These are phyloP conservation scores for Meiosimyza decipiens DNA, from an alignment of 2,888 invertebrate species.

Conservation along the genomic window DNA sequence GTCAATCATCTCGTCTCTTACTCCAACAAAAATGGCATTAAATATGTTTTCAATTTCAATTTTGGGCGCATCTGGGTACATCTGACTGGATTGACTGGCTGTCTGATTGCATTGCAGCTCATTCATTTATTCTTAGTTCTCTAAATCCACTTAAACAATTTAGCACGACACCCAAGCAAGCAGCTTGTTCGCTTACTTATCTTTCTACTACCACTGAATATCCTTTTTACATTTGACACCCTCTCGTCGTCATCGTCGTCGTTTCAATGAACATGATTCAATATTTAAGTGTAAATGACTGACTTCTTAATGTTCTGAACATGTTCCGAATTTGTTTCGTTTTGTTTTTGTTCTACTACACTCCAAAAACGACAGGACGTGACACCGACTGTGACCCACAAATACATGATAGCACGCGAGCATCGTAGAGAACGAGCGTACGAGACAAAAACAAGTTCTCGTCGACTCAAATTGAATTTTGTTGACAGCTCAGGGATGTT, in stretches of 20 bases:
- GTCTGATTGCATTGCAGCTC: not conserved
- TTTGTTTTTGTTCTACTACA: constrained; percentile 13
- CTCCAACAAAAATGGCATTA: constrained; percentile 27
- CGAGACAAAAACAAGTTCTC: not conserved
- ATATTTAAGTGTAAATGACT: constrained; percentile 9
- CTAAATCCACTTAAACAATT: constrained; percentile 11
- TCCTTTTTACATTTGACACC: constrained; percentile 19
- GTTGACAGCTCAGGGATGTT: constrained; percentile 25
- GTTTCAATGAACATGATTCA: too few relatives aligned
- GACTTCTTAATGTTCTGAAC: constrained; percentile 45
- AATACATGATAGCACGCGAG: not conserved
- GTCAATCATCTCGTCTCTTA: constrained; percentile 44
- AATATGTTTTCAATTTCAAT: constrained; percentile 28
- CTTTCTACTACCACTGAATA: constrained; percentile 8
- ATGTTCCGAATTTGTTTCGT: constrained; percentile 40
- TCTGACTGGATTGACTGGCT: not conserved
- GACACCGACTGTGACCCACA: constrained; percentile 36
- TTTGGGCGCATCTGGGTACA: constrained; percentile 23
- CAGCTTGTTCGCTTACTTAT: not conserved
- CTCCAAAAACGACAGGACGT: not conserved
- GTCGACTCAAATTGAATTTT: constrained; percentile 13
- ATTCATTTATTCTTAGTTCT: constrained; percentile 2
- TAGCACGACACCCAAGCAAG: not conserved
- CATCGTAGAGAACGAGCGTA: not conserved
- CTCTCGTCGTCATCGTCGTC: not conserved